Evolutionary conservation across 2,888 invertebrate species (phyloP).

Genomic region (Spodoptera exigua): DNA sequence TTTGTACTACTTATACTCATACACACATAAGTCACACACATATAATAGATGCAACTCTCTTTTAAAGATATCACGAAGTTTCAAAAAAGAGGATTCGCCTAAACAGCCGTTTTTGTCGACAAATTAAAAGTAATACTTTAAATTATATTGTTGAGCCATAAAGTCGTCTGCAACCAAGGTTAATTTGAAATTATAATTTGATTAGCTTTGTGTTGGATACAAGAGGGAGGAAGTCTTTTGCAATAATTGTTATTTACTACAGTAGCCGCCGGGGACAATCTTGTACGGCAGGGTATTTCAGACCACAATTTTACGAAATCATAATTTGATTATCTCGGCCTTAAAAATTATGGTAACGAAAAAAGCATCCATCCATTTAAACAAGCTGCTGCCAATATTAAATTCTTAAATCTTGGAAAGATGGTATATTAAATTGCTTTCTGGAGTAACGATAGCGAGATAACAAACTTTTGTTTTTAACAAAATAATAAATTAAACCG

Average conservation of each 20-base stretch:
- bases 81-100: slow-evolving; percentile 12
- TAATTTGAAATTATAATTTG: slow-evolving; percentile 73
- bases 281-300: slow-evolving; percentile 44
- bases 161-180: slow-evolving; percentile 61
- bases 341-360: slow-evolving; percentile 77
- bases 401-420: slow-evolving; percentile 77
- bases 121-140: slow-evolving; percentile 62
- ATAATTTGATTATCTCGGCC: slow-evolving; percentile 77
- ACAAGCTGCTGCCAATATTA: slow-evolving; percentile 84
- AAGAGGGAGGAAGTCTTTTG: slow-evolving; percentile 59
- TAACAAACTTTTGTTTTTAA: slow-evolving; percentile 38
- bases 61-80: slow-evolving; percentile 1
- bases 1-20: too few relatives aligned
- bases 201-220: slow-evolving; percentile 69
- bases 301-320: slow-evolving; percentile 69
- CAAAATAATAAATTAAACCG: slow-evolving; percentile 26
- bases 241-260: slow-evolving; percentile 71
- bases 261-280: slow-evolving; percentile 58
- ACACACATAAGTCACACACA: too few relatives aligned
- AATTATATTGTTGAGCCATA: slow-evolving; percentile 62
- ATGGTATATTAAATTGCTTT: slow-evolving; percentile 70
- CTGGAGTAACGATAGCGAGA: slow-evolving; percentile 48
- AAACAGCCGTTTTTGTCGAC: slow-evolving; percentile 37
- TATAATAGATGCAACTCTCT: too few relatives aligned
- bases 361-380: slow-evolving; percentile 78